Percentiles rank a stretch among this genome's conserved stretches.
Evolutionary conservation across 1,140 invertebrate species (phyloP).

Genomic region (Aporrectodea caliginosa): DNA sequence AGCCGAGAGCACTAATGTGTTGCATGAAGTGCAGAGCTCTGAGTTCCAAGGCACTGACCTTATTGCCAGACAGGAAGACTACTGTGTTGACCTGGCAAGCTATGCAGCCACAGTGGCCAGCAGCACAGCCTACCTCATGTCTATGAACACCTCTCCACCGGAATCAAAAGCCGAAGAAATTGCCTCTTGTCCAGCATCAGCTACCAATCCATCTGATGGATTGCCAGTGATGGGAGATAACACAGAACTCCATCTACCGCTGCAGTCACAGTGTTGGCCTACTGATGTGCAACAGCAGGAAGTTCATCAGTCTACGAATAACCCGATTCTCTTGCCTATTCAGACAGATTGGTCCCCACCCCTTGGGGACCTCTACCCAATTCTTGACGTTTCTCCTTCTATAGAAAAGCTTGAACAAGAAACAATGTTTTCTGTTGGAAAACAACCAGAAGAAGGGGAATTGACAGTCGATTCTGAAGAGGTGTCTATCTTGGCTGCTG

Average conservation of each 20-base stretch:
- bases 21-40: not conserved
- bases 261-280: no score
- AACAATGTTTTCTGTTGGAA: slow-evolving; percentile 49
- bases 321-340: not conserved
- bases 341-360: slow-evolving; percentile 57
- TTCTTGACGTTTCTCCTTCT: slow-evolving; percentile 59
- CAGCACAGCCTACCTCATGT: slow-evolving; percentile 11
- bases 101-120: slow-evolving; percentile 10
- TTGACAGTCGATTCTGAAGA: no score
- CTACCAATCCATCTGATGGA: no score
- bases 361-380: slow-evolving; percentile 58
- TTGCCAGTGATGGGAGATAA: no score
- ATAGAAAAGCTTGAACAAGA: slow-evolving; percentile 58
- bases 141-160: not conserved
- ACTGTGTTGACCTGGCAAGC: slow-evolving; percentile 8
- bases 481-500: no score
- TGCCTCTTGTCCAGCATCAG: no score
- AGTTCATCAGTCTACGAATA: slow-evolving; percentile 5
- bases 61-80: no score
- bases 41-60: no score
- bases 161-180: slow-evolving; percentile 6
- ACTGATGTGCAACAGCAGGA: no score
- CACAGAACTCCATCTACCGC: no score
- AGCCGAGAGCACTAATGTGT: no score
- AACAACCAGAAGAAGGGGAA: no score